Evolutionary conservation across 2,797 vertebrate genomes (phyloP), one percentile per base, ranked within the genome.

Genomic region (Neosilurus hyrtlii): DNA sequence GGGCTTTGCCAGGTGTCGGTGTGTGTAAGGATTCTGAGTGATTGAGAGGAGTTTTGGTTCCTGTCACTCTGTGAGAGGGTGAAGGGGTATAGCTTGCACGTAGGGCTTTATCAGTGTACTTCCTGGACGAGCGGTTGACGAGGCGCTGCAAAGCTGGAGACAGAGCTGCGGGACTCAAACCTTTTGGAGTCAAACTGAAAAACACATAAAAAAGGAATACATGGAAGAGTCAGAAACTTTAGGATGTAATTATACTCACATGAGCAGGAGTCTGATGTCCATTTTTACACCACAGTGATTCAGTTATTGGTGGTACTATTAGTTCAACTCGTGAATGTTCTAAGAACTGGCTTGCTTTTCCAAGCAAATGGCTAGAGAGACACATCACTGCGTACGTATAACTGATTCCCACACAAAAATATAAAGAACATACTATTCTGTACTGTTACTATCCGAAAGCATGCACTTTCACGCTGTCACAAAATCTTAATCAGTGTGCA

Each of bases 31-130:
- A 54, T 96, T 1, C 96, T 97, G 8, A 90, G 87, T 0, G 89
- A 88, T 14, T 92, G 3, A 94, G 91, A 0, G 97, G 97, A 22
- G 96, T 96, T 92, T 98, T 99, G 88, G 94, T 95, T 61, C 91
- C 90, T 0, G 89, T 67, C 35, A 88, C 85, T 2, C 92, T 88
- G 87, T 96, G 96, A 3, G 96, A 94, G 4, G 98, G 98, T 0
- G 98, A 99, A 0, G 98, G 98, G 5, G 98, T 99, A 83, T 99
- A 99, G 91, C 98, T 99, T 63, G 97, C 98, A 82, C 98, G 91
- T 59, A 99, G 92, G 0, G 98, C 98, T 90, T 98, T 99, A 91
- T 99, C 98, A 0, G 98, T 99, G 82, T 97, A 99, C 93, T 99
- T 99, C 92, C 94, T 98, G 0, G 97, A 95, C 0, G 97, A 97